A percentile compares a stretch with the other conserved stretches of the same genome.
These are phyloP conservation scores for Cryptophagus acutangulus DNA, from an alignment of 2,888 invertebrate species.

Conservation along the genomic window DNA sequence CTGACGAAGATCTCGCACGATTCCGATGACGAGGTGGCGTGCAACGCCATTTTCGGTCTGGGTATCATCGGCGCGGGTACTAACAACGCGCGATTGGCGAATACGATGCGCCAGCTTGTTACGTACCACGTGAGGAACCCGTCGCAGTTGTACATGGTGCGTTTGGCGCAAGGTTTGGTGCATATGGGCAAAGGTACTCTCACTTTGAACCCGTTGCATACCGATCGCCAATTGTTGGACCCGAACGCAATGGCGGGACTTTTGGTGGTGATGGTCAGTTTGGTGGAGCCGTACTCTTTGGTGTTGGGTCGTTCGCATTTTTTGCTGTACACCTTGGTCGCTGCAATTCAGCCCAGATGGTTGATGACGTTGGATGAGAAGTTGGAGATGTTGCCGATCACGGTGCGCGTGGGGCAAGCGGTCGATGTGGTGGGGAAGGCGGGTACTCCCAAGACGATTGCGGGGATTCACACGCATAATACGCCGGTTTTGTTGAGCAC, in stretches of 20 bases:
- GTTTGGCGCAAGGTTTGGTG: conserved; percentile 91
- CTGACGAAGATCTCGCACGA: conserved; percentile 99
- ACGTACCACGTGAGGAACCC: conserved; percentile 96
- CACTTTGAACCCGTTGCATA: conserved; percentile 92
- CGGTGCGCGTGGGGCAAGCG: conserved; percentile 88
- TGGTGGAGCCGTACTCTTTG: conserved; percentile 41
- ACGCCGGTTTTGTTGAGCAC: conserved; percentile 94
- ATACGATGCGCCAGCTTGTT: conserved; percentile 93
- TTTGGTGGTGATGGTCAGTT: conserved; percentile 36
- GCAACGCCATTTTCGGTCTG: conserved; percentile 97
- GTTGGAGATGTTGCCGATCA: conserved; percentile 82
- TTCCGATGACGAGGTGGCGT: conserved; percentile 92
- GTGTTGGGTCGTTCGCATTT: conserved; percentile 92
- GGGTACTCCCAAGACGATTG: conserved; percentile 98
- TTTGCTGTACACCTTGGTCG: conserved; percentile 84
- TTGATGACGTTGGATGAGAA: conserved; percentile 93
- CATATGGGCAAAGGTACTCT: conserved; percentile 98
- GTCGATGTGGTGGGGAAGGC: conserved; percentile 99
- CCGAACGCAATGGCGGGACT: conserved; percentile 81
- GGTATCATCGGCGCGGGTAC: conserved; percentile 89
- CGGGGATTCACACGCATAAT: conserved; percentile 98
- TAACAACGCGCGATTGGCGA: conserved; percentile 86
- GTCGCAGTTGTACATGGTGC: conserved; percentile 93
- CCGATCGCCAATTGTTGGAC: conserved; percentile 88
- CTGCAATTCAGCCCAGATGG: conserved; percentile 98